Conservation (phyloP, 2,113 vertebrate genomes). For the Colistium nudipinnis region DNA sequence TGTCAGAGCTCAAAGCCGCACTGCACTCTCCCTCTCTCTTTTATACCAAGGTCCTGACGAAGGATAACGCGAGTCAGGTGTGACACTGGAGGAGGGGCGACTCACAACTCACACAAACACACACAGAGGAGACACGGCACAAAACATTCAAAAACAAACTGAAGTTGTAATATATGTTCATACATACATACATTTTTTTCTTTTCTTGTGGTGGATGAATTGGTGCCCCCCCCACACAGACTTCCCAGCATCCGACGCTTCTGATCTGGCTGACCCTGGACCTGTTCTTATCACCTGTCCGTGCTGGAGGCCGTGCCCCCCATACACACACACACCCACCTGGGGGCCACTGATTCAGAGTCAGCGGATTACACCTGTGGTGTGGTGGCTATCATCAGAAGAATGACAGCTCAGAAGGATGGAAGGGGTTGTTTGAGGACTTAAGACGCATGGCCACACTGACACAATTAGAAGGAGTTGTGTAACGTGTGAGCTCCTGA, state of each 20-base stretch:
- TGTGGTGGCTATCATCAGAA: constrained; percentile 58
- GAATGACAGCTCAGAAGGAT: constrained; percentile 58
- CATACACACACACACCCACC: no score
- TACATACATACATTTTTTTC: no score
- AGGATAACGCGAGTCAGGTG: no score
- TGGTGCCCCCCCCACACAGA: no score
- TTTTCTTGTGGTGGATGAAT: no score
- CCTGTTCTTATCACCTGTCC: constrained; percentile 63
- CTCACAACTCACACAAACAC: no score
- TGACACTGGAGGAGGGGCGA: no score
- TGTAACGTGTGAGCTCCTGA: constrained; percentile 24
- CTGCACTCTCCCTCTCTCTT: no score
- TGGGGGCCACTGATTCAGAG: constrained; percentile 44
- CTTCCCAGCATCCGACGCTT: constrained; percentile 66
- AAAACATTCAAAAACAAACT: background rate
- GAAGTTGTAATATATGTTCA: no score
- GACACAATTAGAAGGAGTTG: constrained; percentile 49
- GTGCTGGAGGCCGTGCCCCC: no score
- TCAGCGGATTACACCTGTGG: constrained; percentile 66
- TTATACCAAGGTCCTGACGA: no score
- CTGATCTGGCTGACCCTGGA: constrained; percentile 58
- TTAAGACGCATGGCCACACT: constrained; percentile 34
- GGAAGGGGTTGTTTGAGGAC: constrained; percentile 22
- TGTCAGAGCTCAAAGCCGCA: no score
- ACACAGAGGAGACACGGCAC: background rate